A percentile compares a stretch with the other conserved stretches of the same genome.
phyloP scores from a whole-genome alignment of 1,140 invertebrate species.

The Drosophila obscura region DNA sequence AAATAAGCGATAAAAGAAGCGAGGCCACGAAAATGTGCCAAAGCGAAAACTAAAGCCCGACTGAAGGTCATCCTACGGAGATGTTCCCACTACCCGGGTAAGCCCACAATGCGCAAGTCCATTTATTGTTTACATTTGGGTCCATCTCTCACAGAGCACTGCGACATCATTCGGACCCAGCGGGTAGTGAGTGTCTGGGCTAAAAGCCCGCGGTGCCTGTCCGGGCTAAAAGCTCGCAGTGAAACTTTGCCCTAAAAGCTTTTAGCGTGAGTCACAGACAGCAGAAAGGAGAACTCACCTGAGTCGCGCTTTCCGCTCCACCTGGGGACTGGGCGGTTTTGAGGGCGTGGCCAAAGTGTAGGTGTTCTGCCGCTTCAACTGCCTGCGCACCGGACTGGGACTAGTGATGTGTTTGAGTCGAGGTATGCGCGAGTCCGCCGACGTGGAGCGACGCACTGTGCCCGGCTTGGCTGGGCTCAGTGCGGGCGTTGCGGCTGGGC shows the following conservation, averaged over 20 bases:
- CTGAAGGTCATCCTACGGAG: constrained; percentile 65
- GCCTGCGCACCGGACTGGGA: constrained; percentile 83
- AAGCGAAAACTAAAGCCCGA: constrained; percentile 62
- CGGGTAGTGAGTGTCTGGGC: constrained; percentile 21
- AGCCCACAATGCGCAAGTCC: constrained; percentile 51
- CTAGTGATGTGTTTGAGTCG: constrained; percentile 83
- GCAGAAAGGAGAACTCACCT: constrained; percentile 55
- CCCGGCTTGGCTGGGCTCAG: background rate
- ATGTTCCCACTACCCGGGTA: constrained; percentile 2
- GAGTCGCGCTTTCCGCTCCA: constrained; percentile 51
- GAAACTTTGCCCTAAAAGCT: constrained; percentile 1
- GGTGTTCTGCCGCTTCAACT: constrained; percentile 84
- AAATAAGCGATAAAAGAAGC: constrained; percentile 52
- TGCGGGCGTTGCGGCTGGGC: background rate
- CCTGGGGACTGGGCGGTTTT: constrained; percentile 53
- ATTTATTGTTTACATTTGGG: background rate
- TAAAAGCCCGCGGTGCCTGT: constrained; percentile 30
- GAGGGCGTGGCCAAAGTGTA: constrained; percentile 83
- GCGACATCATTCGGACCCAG: too few relatives aligned
- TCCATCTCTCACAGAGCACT: too few relatives aligned
- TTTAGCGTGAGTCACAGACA: constrained; percentile 36
- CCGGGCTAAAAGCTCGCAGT: constrained; percentile 38
- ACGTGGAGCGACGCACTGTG: constrained; percentile 39
- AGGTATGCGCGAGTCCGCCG: constrained; percentile 83
- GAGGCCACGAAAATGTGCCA: constrained; percentile 45